Conservation (phyloP, 2,888 invertebrate genomes). For the Cephus pygmeus region DNA sequence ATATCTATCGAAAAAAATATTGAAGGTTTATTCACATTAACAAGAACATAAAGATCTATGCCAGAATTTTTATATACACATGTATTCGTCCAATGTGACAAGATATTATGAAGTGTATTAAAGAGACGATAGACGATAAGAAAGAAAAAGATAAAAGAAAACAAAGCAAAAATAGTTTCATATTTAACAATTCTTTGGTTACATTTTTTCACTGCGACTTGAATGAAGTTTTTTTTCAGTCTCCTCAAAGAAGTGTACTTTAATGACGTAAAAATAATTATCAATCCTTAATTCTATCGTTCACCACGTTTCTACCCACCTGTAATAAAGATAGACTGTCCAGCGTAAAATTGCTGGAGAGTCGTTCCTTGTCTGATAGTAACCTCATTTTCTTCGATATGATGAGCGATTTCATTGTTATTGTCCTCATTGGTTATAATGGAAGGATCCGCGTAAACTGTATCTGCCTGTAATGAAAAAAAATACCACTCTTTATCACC, state of each 20-base stretch:
- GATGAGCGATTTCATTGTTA: slow-evolving; percentile 41
- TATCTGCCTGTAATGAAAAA: slow-evolving; percentile 30
- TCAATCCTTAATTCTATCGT: neutral
- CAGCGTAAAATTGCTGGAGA: slow-evolving; percentile 56
- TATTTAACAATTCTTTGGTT: slow-evolving; percentile 15
- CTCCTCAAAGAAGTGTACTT: neutral
- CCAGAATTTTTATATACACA: too few species aligned
- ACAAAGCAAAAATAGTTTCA: slow-evolving; percentile 15
- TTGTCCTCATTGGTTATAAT: slow-evolving; percentile 40
- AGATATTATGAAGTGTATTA: too few species aligned
- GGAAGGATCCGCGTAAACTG: slow-evolving; percentile 28
- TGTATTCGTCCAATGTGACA: too few species aligned
- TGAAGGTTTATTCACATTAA: neutral
- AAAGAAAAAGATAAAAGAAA: neutral
- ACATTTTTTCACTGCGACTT: slow-evolving; percentile 9
- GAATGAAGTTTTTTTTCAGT: slow-evolving; percentile 1
- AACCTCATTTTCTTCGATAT: slow-evolving; percentile 30
- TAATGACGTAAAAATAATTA: neutral
- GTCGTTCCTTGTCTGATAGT: slow-evolving; percentile 51
- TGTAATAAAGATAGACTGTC: slow-evolving; percentile 55
- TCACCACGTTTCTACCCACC: slow-evolving; percentile 33
- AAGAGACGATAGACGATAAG: too few species aligned
- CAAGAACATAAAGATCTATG: neutral
- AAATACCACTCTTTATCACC: neutral
- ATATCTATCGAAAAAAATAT: neutral